Base-by-base conservation (phyloP, 2,797 vertebrate genomes). In the Rhabdophis nuchalis region DNA sequence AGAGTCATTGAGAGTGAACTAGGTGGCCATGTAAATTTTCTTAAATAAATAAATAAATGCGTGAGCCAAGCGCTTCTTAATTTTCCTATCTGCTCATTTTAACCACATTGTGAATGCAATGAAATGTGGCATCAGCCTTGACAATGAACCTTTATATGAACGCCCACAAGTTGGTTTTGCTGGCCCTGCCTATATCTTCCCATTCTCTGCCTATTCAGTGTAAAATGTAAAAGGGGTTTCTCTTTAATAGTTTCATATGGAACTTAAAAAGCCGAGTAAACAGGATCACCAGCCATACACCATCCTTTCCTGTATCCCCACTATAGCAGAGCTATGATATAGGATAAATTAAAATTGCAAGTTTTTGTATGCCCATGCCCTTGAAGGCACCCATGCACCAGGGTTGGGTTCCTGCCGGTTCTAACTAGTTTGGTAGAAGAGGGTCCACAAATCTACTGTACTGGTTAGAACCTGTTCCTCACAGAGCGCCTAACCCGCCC, bases 301-400 rank as follows among this genome's bases (percentile, higher is more conserved):
- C 14, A 16, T 32, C 14, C n/a, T 68, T 68, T 68, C n/a, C 13
- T 32, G 18, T 68, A 68, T 16, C 14, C 14, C 6, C n/a, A 32
- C n/a, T 32, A 68, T 36, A 68, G 64, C 64, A 68, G 13, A 68
- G 64, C 13, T 68, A 68, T 13, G 13, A 68, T 32, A 64, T 64
- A 64, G 29, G 61, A 32, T 68, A n/a, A 64, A 8, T 68, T 32
- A 68, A 68, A 68, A 68, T 32, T 68, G 61, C 29, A 14, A 16
- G 12, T 16, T 68, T 68, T 68, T 68, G n/a, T 68, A 61, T 29
- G 29, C 13, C 0, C 12, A 14, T n/a, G 27, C 10, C 60, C 10
- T 29, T 1, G 4, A 4, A 64, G 11, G 9, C 27, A 9, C 4
- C 10, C 11, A 11, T 0, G 5, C 27, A 6, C 46, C n/a, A n/a